Percentiles rank a stretch among this genome's conserved stretches.
Conservation (phyloP, 2,888 invertebrate species). For the Drosophila trichaetosa region DNA sequence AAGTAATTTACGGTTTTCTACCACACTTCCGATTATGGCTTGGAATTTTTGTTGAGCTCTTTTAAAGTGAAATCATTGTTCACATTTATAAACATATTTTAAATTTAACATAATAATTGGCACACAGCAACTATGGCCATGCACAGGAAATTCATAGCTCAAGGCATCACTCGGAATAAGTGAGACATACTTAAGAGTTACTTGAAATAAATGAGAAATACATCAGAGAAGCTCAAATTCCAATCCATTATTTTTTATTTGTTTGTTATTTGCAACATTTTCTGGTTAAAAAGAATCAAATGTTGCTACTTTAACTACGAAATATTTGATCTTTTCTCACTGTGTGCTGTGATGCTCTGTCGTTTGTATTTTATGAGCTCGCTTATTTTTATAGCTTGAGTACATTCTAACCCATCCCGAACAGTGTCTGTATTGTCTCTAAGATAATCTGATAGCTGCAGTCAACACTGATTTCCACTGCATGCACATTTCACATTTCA, state of each 20-base stretch:
- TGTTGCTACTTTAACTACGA: neutral
- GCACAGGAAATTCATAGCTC: neutral
- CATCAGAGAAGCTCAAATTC: neutral
- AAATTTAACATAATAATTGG: neutral
- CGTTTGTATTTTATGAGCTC: constrained; percentile 20
- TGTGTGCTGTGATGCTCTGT: neutral
- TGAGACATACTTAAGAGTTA: neutral
- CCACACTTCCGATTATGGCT: neutral
- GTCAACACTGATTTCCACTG: constrained; percentile 21
- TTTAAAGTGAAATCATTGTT: neutral
- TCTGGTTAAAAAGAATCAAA: neutral
- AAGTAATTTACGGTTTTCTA: neutral
- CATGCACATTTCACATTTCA: constrained; percentile 2
- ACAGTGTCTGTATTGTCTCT: constrained; percentile 19
- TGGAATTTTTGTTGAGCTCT: neutral
- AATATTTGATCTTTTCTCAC: neutral
- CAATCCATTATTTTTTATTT: neutral
- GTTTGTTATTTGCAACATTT: neutral
- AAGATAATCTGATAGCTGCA: constrained; percentile 39
- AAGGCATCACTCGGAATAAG: neutral
- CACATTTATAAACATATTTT: neutral
- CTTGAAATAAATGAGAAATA: neutral
- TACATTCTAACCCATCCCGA: neutral
- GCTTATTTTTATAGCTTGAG: constrained; percentile 31
- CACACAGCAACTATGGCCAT: neutral